Evolutionary conservation across 1,140 invertebrate species (phyloP), one percentile per base, ranked within the genome.

Genomic region (Cyclina sinensis): DNA sequence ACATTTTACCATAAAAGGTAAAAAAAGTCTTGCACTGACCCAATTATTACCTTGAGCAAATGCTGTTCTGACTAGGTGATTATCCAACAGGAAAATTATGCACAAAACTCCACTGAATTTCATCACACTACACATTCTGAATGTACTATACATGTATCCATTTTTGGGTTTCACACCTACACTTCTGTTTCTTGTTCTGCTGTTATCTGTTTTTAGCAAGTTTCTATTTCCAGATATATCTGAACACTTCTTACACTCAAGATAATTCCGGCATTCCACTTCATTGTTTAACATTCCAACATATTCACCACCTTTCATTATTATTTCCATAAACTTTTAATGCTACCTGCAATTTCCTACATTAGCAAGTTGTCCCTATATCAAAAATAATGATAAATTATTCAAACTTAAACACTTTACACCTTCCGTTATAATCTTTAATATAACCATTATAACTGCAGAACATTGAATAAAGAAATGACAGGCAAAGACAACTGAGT

Each of bases 1-100:
- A n/a, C n/a, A n/a, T n/a, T n/a, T n/a, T n/a, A n/a, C n/a, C n/a
- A n/a, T n/a, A n/a, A n/a, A n/a, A n/a, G n/a, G n/a, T n/a, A n/a
- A n/a, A n/a, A n/a, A n/a, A n/a, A n/a, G n/a, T n/a, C n/a, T n/a
- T n/a, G n/a, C n/a, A n/a, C n/a, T n/a, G n/a, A n/a, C n/a, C n/a
- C n/a, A 43, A 43, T 30, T 27, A 65, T 76, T 46, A 76, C 73
- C 73, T 76, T 76, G 73, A 76, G 73, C 73, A 76, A 16, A 21
- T 1, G 43, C 73, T 21, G 24, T 24, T 30, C 43, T 4, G 27
- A 76, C 11, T 51, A 76, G 14, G 14, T 43, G 11, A 76, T 48
- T 2, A 46, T 76, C 43, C 32, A 48, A 27, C 11, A 76, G 11
- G 3, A 76, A 27, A 48, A 76, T 46, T 12, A 76, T 32, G 32